Evolutionary conservation across 2,888 invertebrate species (phyloP), one percentile per base, ranked within the genome.

Genomic region (Monopis laevigella): DNA sequence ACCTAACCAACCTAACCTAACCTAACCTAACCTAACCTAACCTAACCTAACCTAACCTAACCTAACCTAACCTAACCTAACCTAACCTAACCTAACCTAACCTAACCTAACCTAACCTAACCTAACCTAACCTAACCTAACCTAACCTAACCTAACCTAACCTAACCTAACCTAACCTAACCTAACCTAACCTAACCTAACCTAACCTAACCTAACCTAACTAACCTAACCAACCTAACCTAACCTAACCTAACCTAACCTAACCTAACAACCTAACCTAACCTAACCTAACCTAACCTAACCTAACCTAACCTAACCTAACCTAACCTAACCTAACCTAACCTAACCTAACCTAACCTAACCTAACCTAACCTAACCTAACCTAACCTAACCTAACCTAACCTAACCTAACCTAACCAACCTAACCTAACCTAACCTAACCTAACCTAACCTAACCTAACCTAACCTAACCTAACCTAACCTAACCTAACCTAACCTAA

Each of bases 101-200:
- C 46, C 47, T 47, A 47, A 47, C 47, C 47, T 44, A 46, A 47
- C 45, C 47, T 47, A 47, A 47, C 47, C 43, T 45, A 45, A 41
- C 45, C 40, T 44, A 45, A 43, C 43, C 43, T 45, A 45, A 44
- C 43, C 47, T 47, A 45, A 45, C 45, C 45, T 47, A 44, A 45
- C 47, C 45, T 44, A 45, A 45, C 42, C 43, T 43, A 45, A 47
- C 43, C 47, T 41, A 42, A 45, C 42, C 45, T 42, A 46, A 49
- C 45, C 49, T 46, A 48, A 49, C 47, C 47, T 45, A 45, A 50
- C 45, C 48, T 48, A 48, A 50, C 50, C 49, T 49, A 52, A 48
- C 48, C 49, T 48, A 49, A 47, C 48, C 48, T 47, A 48, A 47
- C 51, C 47, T 48, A 49, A 48, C 48, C 49, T 49, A 49, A 51